A percentile compares a stretch with the other conserved stretches of the same genome.
phyloP scores from a whole-genome alignment of 1,140 invertebrate genomes.

The Pseudachorutes palmiensis region DNA sequence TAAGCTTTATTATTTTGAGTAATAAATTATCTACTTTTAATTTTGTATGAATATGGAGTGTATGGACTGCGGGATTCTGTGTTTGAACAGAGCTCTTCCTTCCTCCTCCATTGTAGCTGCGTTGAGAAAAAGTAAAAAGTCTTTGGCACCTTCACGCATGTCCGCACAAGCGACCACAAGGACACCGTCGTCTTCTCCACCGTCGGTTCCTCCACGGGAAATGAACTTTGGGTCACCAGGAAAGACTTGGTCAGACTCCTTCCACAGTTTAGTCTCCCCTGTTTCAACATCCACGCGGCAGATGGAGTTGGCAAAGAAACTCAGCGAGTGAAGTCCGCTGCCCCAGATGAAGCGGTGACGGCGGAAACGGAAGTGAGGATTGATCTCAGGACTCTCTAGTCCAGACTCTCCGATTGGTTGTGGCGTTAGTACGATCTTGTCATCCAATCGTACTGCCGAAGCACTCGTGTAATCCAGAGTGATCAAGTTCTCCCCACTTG shows the following conservation, averaged over 20 bases:
- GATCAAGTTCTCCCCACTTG: conserved; percentile 33
- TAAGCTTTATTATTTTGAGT: not conserved
- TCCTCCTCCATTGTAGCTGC: conserved; percentile 44
- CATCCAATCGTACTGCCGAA: conserved; percentile 31
- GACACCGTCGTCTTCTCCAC: conserved; percentile 42
- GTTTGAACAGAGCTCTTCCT: conserved; percentile 41
- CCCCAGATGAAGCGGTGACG: conserved; percentile 46
- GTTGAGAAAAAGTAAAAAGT: conserved; percentile 44
- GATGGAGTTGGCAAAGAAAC: conserved; percentile 38
- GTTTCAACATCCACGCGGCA: conserved; percentile 43
- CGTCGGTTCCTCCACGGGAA: conserved; percentile 30
- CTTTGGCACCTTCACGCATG: conserved; percentile 34
- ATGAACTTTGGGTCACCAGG: conserved; percentile 43
- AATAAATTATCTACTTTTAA: not conserved
- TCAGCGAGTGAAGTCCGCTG: conserved; percentile 41
- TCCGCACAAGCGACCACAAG: conserved; percentile 35
- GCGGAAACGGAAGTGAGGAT: conserved; percentile 39
- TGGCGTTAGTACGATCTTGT: conserved; percentile 34
- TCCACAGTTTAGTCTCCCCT: conserved; percentile 40
- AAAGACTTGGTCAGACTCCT: conserved; percentile 36
- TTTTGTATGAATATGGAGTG: conserved; percentile 41
- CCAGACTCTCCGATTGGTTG: conserved; percentile 34
- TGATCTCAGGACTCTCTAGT: conserved; percentile 42
- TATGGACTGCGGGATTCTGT: conserved; percentile 42
- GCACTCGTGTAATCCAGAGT: conserved; percentile 26